phyloP scores from a whole-genome alignment of 2,797 vertebrate species.

The Ficedula albicollis region DNA sequence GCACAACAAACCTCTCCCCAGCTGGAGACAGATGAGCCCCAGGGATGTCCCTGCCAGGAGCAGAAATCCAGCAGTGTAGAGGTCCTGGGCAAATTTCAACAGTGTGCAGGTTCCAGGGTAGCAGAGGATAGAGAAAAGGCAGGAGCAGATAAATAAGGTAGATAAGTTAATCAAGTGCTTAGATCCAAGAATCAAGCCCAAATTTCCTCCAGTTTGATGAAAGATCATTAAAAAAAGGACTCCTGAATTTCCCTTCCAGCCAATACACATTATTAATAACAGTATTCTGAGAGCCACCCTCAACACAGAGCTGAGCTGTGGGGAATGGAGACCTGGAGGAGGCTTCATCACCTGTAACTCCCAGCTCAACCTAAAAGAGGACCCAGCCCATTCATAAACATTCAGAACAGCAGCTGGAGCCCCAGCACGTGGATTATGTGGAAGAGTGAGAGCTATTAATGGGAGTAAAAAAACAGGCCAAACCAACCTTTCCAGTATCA shows the following conservation, averaged over 20 bases:
- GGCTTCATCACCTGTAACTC: background rate
- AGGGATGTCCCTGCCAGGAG: background rate
- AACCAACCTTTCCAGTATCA: background rate
- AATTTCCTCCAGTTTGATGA: background rate
- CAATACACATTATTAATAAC: background rate
- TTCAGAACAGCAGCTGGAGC: background rate
- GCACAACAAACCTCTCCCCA: background rate
- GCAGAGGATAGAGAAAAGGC: background rate
- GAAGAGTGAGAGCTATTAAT: background rate
- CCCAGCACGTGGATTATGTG: fast-evolving
- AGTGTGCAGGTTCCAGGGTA: background rate
- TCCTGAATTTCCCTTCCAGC: background rate
- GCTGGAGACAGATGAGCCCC: background rate
- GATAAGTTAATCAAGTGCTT: background rate
- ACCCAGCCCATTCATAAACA: background rate
- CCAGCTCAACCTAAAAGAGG: background rate
- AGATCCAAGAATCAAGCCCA: background rate
- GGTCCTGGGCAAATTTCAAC: background rate
- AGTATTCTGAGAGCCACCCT: background rate
- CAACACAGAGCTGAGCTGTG: background rate
- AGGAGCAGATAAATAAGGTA: background rate
- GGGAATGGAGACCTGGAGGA: background rate
- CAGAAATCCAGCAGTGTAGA: background rate
- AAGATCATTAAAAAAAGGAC: background rate
- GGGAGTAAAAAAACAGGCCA: background rate